A percentile compares a stretch with the other conserved stretches of the same genome.
Evolutionary conservation across 2,797 vertebrate genomes (phyloP).

Genomic region (Phalanger gymnotis): DNA sequence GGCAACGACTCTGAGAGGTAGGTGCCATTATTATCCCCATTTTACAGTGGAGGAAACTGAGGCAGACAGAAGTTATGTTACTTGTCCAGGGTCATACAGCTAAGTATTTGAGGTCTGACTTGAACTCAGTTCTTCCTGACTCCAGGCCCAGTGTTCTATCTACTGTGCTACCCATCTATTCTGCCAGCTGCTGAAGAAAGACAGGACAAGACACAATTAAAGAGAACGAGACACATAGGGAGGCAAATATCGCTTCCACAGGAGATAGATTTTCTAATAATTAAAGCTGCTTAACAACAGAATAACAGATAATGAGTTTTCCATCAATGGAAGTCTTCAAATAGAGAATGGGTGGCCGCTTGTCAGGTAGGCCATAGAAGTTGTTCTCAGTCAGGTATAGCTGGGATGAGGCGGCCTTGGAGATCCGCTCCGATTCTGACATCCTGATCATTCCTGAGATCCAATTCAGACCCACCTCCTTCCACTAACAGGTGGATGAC

Average conservation of each 20-base stretch:
- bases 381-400: not conserved
- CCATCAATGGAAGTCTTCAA: not conserved
- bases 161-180: too few species aligned
- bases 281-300: not conserved
- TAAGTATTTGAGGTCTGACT: not conserved
- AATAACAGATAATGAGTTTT: not conserved
- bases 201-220: not conserved
- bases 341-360: not conserved
- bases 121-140: not conserved
- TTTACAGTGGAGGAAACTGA: not conserved
- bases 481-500: not conserved
- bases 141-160: too few species aligned
- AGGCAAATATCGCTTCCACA: not conserved
- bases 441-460: too few species aligned
- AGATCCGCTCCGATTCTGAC: not conserved
- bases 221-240: not conserved
- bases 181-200: not conserved
- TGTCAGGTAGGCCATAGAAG: not conserved
- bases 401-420: not conserved
- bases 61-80: not conserved
- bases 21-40: not conserved
- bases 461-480: not conserved
- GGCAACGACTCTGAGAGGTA: not conserved
- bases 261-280: not conserved
- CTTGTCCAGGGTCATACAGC: not conserved